Base-by-base conservation (phyloP, 2,113 vertebrate genomes). In the Grallaria varia region DNA sequence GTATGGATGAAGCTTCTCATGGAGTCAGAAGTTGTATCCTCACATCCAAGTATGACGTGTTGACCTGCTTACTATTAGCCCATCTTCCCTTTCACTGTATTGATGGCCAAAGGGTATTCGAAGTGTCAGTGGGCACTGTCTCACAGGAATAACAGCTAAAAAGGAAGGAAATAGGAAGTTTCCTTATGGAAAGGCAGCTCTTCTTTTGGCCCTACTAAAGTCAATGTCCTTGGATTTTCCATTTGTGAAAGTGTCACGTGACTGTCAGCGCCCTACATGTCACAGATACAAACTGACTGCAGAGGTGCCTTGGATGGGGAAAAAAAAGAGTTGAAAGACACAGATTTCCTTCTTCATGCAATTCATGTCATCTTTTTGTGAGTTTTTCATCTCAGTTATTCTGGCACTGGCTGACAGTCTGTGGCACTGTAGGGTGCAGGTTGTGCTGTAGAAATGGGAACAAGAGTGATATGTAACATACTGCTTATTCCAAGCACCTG, bases 401-500 rank as follows among this genome's bases (percentile, higher is more conserved):
- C 33, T 90, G 14, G 28, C 21, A 6, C 10, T 77, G 62, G 14
- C 39, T 86, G 42, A 5, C 23, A 53, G 16, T 7, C n/a, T 63
- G 0, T 19, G 8, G 12, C 12, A 56, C 14, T 40, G 1, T 52
- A 21, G 15, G 8, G 14, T 71, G 11, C 56, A 79, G 28, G 24
- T 10, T 78, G n/a, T 71, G 85, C 42, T 62, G 56, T 53, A 63
- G 75, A 82, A 82, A 44, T 45, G 10, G 60, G 74, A 78, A 30
- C 1, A 25, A 9, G 6, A 31, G 10, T 42, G 50, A 21, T 74
- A 2, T 7, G 9, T 47, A 74, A 60, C 0, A 0, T 22, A 23
- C 37, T 73, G 39, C 44, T 85, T 74, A 25, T 84, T 75, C 42
- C 22, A 81, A 75, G 11, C 24, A 79, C 14, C 37, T 92, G 47